A percentile compares a stretch with the other conserved stretches of the same genome.
phyloP scores from a whole-genome alignment of 2,113 vertebrate genomes.

The Pseudorectes ferrugineus region DNA sequence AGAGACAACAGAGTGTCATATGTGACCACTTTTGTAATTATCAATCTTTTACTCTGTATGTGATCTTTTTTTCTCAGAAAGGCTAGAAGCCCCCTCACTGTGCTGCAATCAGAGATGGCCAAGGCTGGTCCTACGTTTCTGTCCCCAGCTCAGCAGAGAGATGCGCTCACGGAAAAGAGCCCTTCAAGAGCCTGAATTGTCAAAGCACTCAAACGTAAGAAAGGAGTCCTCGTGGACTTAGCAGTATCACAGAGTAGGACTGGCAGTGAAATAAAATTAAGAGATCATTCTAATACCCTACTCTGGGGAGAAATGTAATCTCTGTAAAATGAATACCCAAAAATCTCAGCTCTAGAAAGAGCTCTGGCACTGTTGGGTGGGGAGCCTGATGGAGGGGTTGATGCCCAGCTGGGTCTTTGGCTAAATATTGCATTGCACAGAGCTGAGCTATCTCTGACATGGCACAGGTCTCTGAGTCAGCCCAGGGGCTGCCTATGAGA shows the following conservation, averaged over 20 bases:
- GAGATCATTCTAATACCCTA: not conserved
- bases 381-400: not conserved
- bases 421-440: not conserved
- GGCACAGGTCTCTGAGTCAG: not conserved
- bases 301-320: not conserved
- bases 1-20: not conserved
- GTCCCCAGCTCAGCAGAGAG: not conserved
- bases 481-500: rapidly evolving
- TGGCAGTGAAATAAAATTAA: not conserved
- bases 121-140: not conserved
- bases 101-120: not conserved
- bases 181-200: not conserved
- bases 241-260: not conserved
- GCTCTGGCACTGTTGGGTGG: not conserved
- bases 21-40: not conserved
- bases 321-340: not conserved
- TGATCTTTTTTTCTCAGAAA: not conserved
- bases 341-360: not conserved
- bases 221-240: not conserved
- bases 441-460: not conserved
- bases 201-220: not conserved
- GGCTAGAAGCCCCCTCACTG: not conserved
- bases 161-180: not conserved
- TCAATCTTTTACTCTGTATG: not conserved
- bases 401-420: not conserved